Evolutionary conservation across 2,113 vertebrate species (phyloP).

Genomic region (Porphyrio hochstetteri): DNA sequence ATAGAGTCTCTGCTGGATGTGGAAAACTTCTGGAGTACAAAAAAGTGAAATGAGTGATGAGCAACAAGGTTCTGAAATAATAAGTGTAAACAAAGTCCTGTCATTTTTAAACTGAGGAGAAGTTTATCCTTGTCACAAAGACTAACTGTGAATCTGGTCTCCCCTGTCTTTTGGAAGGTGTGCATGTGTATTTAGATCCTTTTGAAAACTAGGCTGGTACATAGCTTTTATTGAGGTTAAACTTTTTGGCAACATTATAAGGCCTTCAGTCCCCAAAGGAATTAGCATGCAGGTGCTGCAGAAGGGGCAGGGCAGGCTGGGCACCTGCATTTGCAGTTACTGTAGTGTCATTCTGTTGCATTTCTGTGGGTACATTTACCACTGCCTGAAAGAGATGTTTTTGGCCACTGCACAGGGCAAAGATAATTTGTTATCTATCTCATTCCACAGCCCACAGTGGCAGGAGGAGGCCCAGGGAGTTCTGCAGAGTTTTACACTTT

Average conservation of each 20-base stretch:
- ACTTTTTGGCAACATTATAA: background rate
- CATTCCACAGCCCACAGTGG: background rate
- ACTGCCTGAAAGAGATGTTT: accelerated
- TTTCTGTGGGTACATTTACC: background rate
- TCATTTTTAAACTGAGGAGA: background rate
- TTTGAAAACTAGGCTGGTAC: background rate
- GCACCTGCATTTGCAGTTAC: background rate
- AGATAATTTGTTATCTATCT: background rate
- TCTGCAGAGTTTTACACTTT: background rate
- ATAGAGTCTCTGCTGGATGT: background rate
- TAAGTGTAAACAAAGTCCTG: background rate
- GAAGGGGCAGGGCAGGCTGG: background rate
- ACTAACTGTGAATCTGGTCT: background rate
- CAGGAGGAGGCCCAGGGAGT: background rate
- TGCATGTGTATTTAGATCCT: background rate
- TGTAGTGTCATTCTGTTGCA: background rate
- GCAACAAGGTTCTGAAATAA: background rate
- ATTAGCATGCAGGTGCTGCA: background rate
- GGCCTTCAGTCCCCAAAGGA: background rate
- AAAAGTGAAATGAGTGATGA: background rate
- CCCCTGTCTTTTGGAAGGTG: background rate
- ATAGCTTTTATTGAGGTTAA: background rate
- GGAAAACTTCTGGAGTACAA: background rate
- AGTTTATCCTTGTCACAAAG: background rate
- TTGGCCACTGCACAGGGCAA: background rate